Percentiles rank a stretch among this genome's conserved stretches.
phyloP scores from a whole-genome alignment of 53 echinoderm and acorn worm species.

The Antedon mediterranea region DNA sequence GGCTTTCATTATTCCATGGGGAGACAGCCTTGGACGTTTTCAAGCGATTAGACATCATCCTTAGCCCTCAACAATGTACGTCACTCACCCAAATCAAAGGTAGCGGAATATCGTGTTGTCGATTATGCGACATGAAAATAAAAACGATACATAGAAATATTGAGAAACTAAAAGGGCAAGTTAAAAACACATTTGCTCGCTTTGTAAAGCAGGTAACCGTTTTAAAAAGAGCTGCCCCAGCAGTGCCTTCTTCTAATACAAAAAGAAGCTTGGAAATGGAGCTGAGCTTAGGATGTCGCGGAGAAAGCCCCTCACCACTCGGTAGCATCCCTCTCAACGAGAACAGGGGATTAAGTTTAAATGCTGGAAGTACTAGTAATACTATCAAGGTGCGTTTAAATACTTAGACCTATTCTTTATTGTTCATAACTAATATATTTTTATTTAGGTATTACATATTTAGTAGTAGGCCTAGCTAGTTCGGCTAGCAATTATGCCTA shows the following conservation, averaged over 20 bases:
- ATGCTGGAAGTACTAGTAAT: no score
- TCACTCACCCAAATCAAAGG: background rate
- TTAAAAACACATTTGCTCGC: background rate
- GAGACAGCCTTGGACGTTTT: no score
- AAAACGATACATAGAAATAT: background rate
- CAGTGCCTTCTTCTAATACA: background rate
- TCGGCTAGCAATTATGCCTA: no score
- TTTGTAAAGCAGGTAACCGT: background rate
- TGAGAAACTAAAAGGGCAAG: background rate
- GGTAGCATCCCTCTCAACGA: no score
- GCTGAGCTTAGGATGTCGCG: background rate
- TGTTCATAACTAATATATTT: no score
- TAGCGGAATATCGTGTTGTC: background rate
- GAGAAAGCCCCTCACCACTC: no score
- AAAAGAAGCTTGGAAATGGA: background rate
- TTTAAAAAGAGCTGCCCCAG: background rate
- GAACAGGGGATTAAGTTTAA: background rate
- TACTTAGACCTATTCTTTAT: no score
- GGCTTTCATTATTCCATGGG: no score
- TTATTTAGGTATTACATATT: no score
- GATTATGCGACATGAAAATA: background rate
- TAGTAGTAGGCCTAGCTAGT: no score
- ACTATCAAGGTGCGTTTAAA: background rate
- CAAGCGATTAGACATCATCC: background rate
- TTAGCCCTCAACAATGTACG: background rate